These are phyloP conservation scores for Lepidothrix coronata DNA, from an alignment of 2,113 vertebrate species.

Conservation along the genomic window DNA sequence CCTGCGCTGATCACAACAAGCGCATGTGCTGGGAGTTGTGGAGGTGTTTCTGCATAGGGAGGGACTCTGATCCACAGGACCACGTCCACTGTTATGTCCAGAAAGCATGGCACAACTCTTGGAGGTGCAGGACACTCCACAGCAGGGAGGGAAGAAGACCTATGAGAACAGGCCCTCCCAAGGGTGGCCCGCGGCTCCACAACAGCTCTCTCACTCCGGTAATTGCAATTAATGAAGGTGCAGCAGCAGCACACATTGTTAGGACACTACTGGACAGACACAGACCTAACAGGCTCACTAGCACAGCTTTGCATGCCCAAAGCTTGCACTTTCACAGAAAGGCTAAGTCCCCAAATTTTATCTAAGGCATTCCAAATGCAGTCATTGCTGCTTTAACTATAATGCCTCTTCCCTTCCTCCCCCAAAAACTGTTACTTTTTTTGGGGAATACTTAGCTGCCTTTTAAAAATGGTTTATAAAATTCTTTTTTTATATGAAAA, in stretches of 20 bases:
- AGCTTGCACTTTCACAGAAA: neutral
- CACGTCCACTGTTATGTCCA: fast-evolving
- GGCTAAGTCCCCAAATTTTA: neutral
- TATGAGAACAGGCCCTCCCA: fast-evolving
- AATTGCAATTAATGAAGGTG: neutral
- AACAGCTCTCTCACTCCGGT: neutral
- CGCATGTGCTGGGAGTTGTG: fast-evolving
- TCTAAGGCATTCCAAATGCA: neutral
- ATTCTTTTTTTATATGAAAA: neutral
- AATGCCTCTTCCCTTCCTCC: neutral
- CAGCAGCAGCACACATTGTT: neutral
- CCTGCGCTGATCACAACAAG: fast-evolving
- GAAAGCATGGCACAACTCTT: neutral
- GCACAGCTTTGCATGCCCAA: neutral
- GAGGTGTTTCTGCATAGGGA: neutral
- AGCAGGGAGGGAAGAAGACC: neutral
- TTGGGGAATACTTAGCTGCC: neutral
- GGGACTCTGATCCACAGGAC: neutral
- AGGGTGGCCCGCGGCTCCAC: neutral
- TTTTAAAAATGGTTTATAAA: neutral
- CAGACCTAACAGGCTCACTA: neutral
- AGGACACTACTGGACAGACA: fast-evolving
- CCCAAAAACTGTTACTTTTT: neutral
- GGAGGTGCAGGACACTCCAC: neutral
- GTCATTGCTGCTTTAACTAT: neutral